phyloP scores from a whole-genome alignment of 2,888 invertebrate genomes.

The Hirtodrosophila histrioides region DNA sequence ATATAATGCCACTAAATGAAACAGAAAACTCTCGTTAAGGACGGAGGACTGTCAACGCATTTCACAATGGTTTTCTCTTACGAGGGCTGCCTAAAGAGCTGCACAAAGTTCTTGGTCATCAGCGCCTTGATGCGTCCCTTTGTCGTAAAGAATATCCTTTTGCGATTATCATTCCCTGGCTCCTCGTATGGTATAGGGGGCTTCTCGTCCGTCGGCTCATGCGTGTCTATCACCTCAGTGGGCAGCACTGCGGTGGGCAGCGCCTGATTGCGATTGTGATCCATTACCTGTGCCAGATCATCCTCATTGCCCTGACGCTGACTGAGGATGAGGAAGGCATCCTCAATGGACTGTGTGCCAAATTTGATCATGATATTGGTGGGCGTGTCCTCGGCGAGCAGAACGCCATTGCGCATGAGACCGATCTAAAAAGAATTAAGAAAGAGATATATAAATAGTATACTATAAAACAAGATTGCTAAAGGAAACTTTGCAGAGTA shows the following conservation, averaged over 20 bases:
- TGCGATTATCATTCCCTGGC: slow-evolving; percentile 70
- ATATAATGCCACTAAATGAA: slow-evolving; percentile 89
- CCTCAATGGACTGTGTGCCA: slow-evolving; percentile 91
- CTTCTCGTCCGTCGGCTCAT: slow-evolving; percentile 62
- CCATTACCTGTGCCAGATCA: slow-evolving; percentile 69
- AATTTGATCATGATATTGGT: slow-evolving; percentile 88
- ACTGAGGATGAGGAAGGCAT: slow-evolving; percentile 93
- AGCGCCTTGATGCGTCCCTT: slow-evolving; percentile 87
- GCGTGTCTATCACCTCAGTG: slow-evolving; percentile 77
- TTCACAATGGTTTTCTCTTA: slow-evolving; percentile 81
- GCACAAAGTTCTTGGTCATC: slow-evolving; percentile 89
- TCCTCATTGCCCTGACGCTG: slow-evolving; percentile 85
- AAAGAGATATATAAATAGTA: background rate
- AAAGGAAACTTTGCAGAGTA: too few species aligned
- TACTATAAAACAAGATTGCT: too few species aligned
- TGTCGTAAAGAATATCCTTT: slow-evolving; percentile 81
- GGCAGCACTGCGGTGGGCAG: slow-evolving; percentile 68
- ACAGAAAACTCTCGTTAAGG: background rate
- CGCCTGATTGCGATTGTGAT: slow-evolving; percentile 53
- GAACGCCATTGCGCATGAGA: slow-evolving; percentile 92
- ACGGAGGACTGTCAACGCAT: background rate
- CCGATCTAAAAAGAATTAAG: slow-evolving; percentile 88
- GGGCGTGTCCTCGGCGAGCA: slow-evolving; percentile 94
- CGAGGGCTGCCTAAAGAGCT: slow-evolving; percentile 90
- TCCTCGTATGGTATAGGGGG: slow-evolving; percentile 60